Base-by-base conservation (phyloP, 2,888 invertebrate species). In the Diadromus collaris region DNA sequence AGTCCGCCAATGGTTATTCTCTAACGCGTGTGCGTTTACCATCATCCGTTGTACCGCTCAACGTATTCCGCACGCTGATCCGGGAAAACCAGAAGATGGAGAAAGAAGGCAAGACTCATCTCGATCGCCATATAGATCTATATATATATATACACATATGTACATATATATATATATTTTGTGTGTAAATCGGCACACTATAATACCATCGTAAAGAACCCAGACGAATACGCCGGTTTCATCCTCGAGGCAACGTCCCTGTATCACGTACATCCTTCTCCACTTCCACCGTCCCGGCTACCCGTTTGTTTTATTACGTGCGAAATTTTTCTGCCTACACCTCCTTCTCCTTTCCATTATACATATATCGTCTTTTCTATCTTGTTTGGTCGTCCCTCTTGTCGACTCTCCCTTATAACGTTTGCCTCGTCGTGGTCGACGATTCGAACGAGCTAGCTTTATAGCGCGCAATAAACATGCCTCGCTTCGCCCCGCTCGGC, bases 231-330 rank as follows among this genome's bases (percentile, higher is more conserved):
- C 64, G 27, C 65, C 51, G 38, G 38, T 65, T 60, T 64, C 63
- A 69, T 72, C 64, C 70, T 46, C 34, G 60, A 34, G 73, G 70
- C 51, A 75, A 77, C 63, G 75, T 58, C 41, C 72, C 64, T 76
- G 77, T 41, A 72, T 51, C 65, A 69, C 65, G 73, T 67, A 64
- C 71, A 69, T 69, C 64, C 76, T 73, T 58, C 51, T 65, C 60
- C 41, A 34, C 65, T 41, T n/a, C 64, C 65, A 72, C 56, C 21
- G 38, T 34, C 19, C 44, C 51, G 41, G 54, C 64, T 72, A 21
- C 64, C 68, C 81, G 73, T 74, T 82, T 86, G 84, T 84, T 89
- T 89, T 90, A 89, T 88, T 88, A 89, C 82, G 88, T 88, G 89
- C 84, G 87, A 90, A 88, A 88, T 88, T 88, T 86, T 88, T 88